These are phyloP conservation scores for Cerastis leucographa DNA, from an alignment of 2,888 invertebrate species.

Conservation along the genomic window DNA sequence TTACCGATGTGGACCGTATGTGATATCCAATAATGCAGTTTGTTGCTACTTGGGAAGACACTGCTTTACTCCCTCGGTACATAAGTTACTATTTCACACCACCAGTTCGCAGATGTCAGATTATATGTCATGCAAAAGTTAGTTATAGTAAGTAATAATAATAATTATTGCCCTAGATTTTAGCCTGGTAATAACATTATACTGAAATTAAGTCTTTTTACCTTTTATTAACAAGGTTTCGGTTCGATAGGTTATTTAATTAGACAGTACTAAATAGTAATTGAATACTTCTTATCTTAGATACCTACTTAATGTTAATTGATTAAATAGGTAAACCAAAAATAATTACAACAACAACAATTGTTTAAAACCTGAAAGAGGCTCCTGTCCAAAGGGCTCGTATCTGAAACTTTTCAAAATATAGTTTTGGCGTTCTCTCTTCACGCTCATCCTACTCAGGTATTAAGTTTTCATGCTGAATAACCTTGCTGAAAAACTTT, in stretches of 20 bases:
- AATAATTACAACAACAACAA: neutral
- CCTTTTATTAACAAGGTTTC: no score
- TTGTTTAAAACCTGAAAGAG: neutral
- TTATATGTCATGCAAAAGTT: neutral
- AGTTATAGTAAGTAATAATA: neutral
- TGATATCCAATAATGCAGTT: no score
- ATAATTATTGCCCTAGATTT: neutral
- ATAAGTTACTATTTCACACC: neutral
- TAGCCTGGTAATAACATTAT: neutral
- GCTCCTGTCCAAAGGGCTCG: neutral
- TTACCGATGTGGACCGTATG: no score
- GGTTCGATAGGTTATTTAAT: neutral
- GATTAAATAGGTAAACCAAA: neutral
- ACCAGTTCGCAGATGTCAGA: neutral
- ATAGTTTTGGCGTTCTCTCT: neutral
- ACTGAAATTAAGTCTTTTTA: no score
- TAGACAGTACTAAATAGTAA: neutral
- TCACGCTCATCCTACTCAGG: neutral
- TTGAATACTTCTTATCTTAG: no score
- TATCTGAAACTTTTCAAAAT: neutral
- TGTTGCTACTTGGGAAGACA: no score
- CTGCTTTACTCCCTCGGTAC: neutral
- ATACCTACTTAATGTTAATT: neutral
- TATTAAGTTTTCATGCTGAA: neutral
- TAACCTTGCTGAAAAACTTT: neutral